phyloP scores from a whole-genome alignment of 2,113 vertebrate genomes.

The Calonectris borealis region DNA sequence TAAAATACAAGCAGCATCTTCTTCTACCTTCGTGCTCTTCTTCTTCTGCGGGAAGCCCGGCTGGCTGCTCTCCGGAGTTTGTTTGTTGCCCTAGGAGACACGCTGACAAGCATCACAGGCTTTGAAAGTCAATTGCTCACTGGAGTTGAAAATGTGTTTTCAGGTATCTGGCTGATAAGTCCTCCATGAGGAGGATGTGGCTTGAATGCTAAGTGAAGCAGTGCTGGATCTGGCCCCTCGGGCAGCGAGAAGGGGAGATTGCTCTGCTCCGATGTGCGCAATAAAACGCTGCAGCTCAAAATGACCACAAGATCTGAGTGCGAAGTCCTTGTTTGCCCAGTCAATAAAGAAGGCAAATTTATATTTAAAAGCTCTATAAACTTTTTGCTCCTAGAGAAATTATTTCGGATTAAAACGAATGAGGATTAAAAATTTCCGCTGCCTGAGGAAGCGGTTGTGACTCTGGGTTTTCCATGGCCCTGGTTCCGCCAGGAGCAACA shows the following conservation, averaged over 20 bases:
- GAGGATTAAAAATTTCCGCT: background rate
- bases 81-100: conserved; percentile 47
- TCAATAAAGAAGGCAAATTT: background rate
- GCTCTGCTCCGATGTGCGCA: background rate
- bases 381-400: background rate
- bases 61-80: conserved; percentile 64
- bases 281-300: background rate
- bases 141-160: conserved; percentile 77
- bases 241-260: background rate
- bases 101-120: conserved; percentile 50
- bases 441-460: background rate
- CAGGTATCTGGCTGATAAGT: conserved; percentile 73
- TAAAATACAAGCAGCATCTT: background rate
- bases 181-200: conserved; percentile 53
- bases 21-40: background rate
- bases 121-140: conserved; percentile 69
- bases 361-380: background rate
- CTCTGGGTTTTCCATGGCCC: background rate
- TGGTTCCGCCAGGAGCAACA: background rate
- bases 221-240: background rate
- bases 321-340: background rate
- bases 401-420: background rate
- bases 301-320: background rate
- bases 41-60: background rate
- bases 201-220: conserved; percentile 23